Evolutionary conservation across 2,113 vertebrate species (phyloP).

Genomic region (Vidua chalybeata): DNA sequence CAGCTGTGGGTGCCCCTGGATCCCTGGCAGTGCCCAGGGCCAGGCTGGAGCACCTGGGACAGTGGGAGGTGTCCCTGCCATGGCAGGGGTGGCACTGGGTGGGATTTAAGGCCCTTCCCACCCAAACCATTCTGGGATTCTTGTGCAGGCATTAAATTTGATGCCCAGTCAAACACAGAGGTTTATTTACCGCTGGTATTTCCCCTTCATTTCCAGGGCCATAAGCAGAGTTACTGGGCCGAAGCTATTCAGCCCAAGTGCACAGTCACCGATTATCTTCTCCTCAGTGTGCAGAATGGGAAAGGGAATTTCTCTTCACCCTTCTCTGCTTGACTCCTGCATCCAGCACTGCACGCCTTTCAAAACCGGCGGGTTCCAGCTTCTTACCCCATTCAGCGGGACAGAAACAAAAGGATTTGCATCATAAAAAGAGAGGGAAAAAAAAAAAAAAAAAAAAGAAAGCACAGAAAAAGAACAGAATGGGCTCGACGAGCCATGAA

Average conservation of each 20-base stretch:
- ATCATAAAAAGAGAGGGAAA: neutral
- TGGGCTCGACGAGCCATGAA: neutral
- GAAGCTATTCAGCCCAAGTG: neutral
- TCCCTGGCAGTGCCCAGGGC: neutral
- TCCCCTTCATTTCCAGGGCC: neutral
- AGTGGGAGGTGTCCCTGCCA: neutral
- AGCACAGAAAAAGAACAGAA: neutral
- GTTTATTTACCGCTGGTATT: neutral
- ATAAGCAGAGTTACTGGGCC: neutral
- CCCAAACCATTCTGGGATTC: neutral
- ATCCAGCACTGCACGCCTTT: neutral
- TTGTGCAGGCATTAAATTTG: fast-evolving
- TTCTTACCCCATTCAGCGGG: neutral
- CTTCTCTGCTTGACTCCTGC: neutral
- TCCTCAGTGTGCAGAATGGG: neutral
- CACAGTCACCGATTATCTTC: neutral
- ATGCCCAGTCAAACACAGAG: fast-evolving
- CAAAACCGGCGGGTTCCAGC: neutral
- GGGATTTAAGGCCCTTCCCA: too few species aligned
- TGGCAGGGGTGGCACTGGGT: neutral
- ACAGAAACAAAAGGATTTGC: neutral
- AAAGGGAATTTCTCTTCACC: neutral
- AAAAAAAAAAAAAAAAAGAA: neutral
- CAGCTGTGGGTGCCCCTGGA: neutral
- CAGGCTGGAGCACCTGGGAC: fast-evolving